phyloP scores from a whole-genome alignment of 2,888 invertebrate genomes.

The Choreutis nemorana region DNA sequence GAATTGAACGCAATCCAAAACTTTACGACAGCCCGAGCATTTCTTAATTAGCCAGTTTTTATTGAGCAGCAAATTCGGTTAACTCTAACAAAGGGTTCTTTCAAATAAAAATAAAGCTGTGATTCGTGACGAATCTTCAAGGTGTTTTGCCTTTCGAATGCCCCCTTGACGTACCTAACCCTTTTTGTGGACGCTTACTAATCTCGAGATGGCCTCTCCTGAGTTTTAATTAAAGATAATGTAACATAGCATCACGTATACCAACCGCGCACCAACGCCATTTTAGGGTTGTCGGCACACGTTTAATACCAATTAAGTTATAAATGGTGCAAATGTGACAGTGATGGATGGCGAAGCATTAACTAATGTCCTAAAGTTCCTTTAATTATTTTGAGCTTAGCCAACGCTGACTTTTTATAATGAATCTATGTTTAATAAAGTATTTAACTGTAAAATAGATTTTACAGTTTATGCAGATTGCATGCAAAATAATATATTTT shows the following conservation, averaged over 20 bases:
- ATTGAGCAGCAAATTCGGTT: slow-evolving; percentile 61
- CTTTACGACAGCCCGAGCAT: slow-evolving; percentile 50
- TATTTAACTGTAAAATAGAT: too few species aligned
- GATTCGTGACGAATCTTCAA: slow-evolving; percentile 61
- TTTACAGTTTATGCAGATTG: too few species aligned
- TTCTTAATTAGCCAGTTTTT: slow-evolving; percentile 62
- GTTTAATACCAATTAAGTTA: slow-evolving; percentile 18
- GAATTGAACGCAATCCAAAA: slow-evolving; percentile 40
- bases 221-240: slow-evolving; percentile 63
- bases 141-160: slow-evolving; percentile 58
- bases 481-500: too few species aligned
- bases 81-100: slow-evolving; percentile 56
- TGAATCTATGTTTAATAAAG: too few species aligned
- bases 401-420: too few species aligned
- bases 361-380: slow-evolving; percentile 14
- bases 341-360: slow-evolving; percentile 17
- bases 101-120: slow-evolving; percentile 59
- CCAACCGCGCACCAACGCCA: slow-evolving; percentile 17
- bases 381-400: too few species aligned
- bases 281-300: slow-evolving; percentile 28
- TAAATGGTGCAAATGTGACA: slow-evolving; percentile 19
- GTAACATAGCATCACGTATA: slow-evolving; percentile 56
- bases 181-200: slow-evolving; percentile 59
- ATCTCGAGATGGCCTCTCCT: slow-evolving; percentile 53
- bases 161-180: slow-evolving; percentile 50